Evolutionary conservation across 2,888 invertebrate genomes (phyloP).

Genomic region (Autographa gamma): DNA sequence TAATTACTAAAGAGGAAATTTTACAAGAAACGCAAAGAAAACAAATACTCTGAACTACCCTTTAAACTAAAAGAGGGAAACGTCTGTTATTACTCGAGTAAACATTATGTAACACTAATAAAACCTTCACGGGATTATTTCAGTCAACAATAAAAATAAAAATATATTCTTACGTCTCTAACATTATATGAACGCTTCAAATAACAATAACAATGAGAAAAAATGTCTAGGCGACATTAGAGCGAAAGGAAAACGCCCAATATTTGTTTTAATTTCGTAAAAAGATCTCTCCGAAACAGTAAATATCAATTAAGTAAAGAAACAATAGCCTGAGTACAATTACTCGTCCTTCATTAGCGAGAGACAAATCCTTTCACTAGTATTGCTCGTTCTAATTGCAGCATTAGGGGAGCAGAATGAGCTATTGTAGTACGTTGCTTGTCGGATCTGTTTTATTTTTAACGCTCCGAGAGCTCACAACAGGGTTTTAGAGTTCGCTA

Average conservation of each 20-base stretch:
- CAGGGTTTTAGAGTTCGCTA: conserved; percentile 64
- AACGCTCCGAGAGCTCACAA: conserved; percentile 72
- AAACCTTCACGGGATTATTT: conserved; percentile 45
- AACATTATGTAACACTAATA: conserved; percentile 40
- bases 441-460: conserved; percentile 79
- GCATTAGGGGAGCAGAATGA: conserved; percentile 79
- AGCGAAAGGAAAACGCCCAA: conserved; percentile 59
- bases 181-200: conserved; percentile 48
- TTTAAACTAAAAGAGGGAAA: conserved; percentile 53
- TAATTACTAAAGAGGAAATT: conserved; percentile 22
- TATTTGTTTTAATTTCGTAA: conserved; percentile 70
- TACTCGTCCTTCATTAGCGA: conserved; percentile 81
- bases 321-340: conserved; percentile 70
- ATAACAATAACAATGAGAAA: conserved; percentile 51
- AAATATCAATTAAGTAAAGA: conserved; percentile 74
- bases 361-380: conserved; percentile 82
- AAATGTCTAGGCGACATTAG: conserved; percentile 50
- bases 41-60: conserved; percentile 30
- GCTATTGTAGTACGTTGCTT: conserved; percentile 76
- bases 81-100: conserved; percentile 34
- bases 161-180: conserved; percentile 42
- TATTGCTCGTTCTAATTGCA: conserved; percentile 82
- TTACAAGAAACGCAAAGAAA: conserved; percentile 19
- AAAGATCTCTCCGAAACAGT: conserved; percentile 65
- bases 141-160: conserved; percentile 46